Percentiles rank a stretch among this genome's conserved stretches.
These are phyloP conservation scores for Stictocephala bisonia DNA, from an alignment of 2,888 invertebrate genomes.

Conservation along the genomic window DNA sequence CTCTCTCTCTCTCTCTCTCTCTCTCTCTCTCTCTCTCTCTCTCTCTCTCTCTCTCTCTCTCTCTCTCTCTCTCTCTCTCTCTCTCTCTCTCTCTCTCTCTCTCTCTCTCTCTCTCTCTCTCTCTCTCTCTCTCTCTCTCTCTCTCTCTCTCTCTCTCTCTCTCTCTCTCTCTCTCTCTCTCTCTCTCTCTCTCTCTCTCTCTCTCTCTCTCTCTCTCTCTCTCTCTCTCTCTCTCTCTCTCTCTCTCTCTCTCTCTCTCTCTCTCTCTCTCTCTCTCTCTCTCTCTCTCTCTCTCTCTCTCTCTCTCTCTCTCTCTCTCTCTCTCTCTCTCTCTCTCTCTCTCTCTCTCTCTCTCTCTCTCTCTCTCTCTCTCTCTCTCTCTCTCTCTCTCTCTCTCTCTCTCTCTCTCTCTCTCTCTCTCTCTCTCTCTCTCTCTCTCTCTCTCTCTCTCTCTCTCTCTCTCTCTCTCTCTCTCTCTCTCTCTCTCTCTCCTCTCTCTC, in stretches of 20 bases:
- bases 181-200: background rate
- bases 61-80: constrained; percentile 3
- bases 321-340: constrained; percentile 2
- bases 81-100: constrained; percentile 2
- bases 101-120: constrained; percentile 3
- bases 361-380: constrained; percentile 14
- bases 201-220: constrained; percentile 14
- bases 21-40: constrained; percentile 5
- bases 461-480: constrained; percentile 11
- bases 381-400: constrained; percentile 24
- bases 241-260: background rate
- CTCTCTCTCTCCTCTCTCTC: constrained; percentile 56
- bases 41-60: background rate
- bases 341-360: background rate
- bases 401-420: background rate
- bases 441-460: background rate
- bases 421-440: background rate
- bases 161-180: constrained; percentile 10
- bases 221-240: constrained; percentile 1
- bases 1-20: background rate
- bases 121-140: constrained; percentile 1
- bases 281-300: background rate
- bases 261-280: constrained; percentile 4
- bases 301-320: background rate
- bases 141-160: constrained; percentile 1